Evolutionary conservation across 2,113 vertebrate genomes (phyloP), one percentile per base, ranked within the genome.

Genomic region (Calidris pygmaea): DNA sequence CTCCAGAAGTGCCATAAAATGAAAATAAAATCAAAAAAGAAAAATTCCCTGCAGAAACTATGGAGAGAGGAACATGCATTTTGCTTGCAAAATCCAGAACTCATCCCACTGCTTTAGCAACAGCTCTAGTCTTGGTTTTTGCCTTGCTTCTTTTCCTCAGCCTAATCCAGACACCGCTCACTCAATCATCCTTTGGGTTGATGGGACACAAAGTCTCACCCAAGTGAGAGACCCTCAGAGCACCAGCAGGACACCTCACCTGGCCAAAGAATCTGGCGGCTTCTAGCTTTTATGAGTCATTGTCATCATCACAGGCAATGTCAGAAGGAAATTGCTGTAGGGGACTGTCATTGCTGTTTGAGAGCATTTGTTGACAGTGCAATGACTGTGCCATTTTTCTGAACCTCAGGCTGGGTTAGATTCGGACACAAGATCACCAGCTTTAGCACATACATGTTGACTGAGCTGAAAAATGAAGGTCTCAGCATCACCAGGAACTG

Each of bases 121-220:
- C 84, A 83, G 41, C 29, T 66, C 73, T 95, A 30, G 63, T 92
- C 95, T 92, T 66, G 72, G 70, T 92, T 93, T 97, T 96, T 95
- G 96, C 93, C 89, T 90, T 97, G 96, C 98, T 98, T 98, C 93
- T 87, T 68, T 56, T 86, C 90, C 79, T 82, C 60, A 95, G 89
- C 94, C 97, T 94, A 97, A 96, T 97, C 97, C 98, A 97, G 98
- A 98, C 98, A 96, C 96, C 90, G 93, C 91, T 89, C 97, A 96
- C 97, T 97, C 97, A 90, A 96, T 79, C 95, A 94, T 63, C 83
- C 85, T 79, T 70, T 5, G 24, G 67, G 62, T 58, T 94, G 95
- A 97, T 90, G 95, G 95, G 67, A 30, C 41, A 85, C 94, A 85
- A 96, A 91, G 47, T 93, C 82, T 97, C 92, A 41, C 74, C 83